A percentile compares a stretch with the other conserved stretches of the same genome.
These are phyloP conservation scores for Xiphorhynchus elegans DNA, from an alignment of 2,113 vertebrate species.

Conservation along the genomic window DNA sequence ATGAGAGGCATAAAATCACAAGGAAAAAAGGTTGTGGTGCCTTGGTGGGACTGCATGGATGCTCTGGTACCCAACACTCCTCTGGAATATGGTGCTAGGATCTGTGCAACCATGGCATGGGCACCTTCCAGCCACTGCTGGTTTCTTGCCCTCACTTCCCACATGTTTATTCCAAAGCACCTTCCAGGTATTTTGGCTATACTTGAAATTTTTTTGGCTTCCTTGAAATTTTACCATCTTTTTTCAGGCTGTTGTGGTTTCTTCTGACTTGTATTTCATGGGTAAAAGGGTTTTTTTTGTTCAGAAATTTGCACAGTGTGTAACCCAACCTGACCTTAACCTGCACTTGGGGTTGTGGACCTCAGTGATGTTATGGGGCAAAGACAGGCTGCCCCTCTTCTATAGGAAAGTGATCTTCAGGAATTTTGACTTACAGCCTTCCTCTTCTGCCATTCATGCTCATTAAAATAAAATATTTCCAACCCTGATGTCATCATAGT, in stretches of 20 bases:
- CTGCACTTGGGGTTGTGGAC: rapidly evolving
- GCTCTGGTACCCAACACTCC: not conserved
- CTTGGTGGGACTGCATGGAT: not conserved
- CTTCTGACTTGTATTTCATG: not conserved
- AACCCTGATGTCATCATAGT: not conserved
- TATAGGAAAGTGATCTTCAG: rapidly evolving
- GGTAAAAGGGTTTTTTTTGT: rapidly evolving
- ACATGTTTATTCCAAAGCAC: rapidly evolving
- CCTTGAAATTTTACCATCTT: not conserved
- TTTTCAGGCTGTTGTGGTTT: not conserved
- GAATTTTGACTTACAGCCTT: not conserved
- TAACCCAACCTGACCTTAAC: rapidly evolving
- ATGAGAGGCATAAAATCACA: rapidly evolving
- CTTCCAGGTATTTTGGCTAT: not conserved
- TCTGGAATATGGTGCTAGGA: rapidly evolving
- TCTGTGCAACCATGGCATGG: rapidly evolving
- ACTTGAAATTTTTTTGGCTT: not conserved
- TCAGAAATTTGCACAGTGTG: not conserved
- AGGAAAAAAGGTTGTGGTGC: rapidly evolving
- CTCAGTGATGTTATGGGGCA: not conserved
- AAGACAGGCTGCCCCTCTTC: not conserved
- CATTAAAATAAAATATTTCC: not conserved
- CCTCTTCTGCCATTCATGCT: not conserved
- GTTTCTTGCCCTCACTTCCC: rapidly evolving
- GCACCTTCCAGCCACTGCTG: not conserved